A percentile compares a stretch with the other conserved stretches of the same genome.
phyloP scores from a whole-genome alignment of 2,888 invertebrate genomes.

The Drosophila nigricruria region DNA sequence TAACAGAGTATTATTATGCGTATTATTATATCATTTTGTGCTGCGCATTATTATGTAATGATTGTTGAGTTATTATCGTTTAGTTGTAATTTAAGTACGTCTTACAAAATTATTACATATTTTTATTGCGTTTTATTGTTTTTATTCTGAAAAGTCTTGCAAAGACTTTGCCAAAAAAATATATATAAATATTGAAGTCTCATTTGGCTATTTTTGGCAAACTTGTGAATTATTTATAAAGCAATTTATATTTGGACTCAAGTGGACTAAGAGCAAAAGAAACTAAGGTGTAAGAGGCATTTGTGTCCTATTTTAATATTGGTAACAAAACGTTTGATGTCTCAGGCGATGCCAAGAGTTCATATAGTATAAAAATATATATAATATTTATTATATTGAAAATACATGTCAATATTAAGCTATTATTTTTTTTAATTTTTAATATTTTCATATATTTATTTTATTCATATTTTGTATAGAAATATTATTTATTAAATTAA shows the following conservation, averaged over 20 bases:
- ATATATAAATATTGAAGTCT: not conserved
- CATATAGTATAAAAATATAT: no score
- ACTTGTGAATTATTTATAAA: conserved; percentile 43
- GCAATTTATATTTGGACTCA: conserved; percentile 33
- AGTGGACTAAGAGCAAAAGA: conserved; percentile 10
- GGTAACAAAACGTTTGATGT: not conserved
- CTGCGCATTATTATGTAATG: conserved; percentile 35
- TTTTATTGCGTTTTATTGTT: not conserved
- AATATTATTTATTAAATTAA: no score
- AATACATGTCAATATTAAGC: no score
- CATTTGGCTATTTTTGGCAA: conserved; percentile 49
- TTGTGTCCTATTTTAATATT: not conserved
- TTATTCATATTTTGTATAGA: no score
- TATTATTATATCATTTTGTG: conserved; percentile 26
- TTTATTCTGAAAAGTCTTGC: not conserved
- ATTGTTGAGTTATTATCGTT: not conserved
- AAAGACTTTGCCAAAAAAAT: not conserved
- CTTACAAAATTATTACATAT: conserved; percentile 16
- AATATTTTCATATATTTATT: no score
- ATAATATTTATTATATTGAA: no score
- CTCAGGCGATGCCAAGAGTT: not conserved
- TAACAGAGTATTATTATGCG: conserved; percentile 28
- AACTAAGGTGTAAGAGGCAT: not conserved
- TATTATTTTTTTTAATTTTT: no score
- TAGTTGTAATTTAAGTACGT: conserved; percentile 33